Evolutionary conservation across 2,888 invertebrate genomes (phyloP).

Genomic region (Drosophila neonasuta): DNA sequence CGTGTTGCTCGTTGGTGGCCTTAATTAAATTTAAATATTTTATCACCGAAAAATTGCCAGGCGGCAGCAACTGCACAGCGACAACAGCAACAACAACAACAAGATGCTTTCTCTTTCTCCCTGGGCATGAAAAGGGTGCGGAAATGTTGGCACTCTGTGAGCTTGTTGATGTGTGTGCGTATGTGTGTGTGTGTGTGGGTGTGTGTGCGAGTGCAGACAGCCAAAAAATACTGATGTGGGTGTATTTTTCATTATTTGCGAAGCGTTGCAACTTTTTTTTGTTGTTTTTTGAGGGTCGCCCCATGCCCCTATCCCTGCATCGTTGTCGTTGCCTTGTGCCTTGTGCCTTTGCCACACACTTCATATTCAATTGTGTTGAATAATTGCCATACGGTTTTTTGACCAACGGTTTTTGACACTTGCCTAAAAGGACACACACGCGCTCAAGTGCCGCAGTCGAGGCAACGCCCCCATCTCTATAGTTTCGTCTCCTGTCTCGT

Average conservation of each 20-base stretch:
- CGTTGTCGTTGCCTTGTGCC: slow-evolving; percentile 55
- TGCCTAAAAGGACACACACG: slow-evolving; percentile 77
- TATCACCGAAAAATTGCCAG: slow-evolving; percentile 81
- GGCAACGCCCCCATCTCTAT: slow-evolving; percentile 11
- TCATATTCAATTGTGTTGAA: slow-evolving; percentile 82
- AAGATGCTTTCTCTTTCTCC: not conserved
- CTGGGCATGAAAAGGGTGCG: slow-evolving; percentile 73
- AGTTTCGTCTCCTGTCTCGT: slow-evolving; percentile 1
- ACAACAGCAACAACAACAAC: slow-evolving; percentile 54
- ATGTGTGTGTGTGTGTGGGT: slow-evolving; percentile 31
- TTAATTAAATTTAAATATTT: slow-evolving; percentile 83
- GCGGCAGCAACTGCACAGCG: slow-evolving; percentile 73
- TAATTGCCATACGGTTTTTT: slow-evolving; percentile 81
- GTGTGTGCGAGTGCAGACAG: slow-evolving; percentile 68
- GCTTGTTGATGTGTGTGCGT: slow-evolving; percentile 3
- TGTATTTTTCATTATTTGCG: slow-evolving; percentile 78
- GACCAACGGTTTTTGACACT: slow-evolving; percentile 81
- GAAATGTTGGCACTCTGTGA: slow-evolving; percentile 48
- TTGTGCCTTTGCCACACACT: slow-evolving; percentile 75
- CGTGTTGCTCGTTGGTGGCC: slow-evolving; percentile 80
- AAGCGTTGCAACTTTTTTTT: slow-evolving; percentile 68
- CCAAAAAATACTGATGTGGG: slow-evolving; percentile 77
- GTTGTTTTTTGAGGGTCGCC: slow-evolving; percentile 4
- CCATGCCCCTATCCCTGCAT: slow-evolving; percentile 19
- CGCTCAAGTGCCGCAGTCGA: slow-evolving; percentile 55